A percentile compares a stretch with the other conserved stretches of the same genome.
phyloP scores from a whole-genome alignment of 1,140 invertebrate genomes.

The Neodiprion pinetum region DNA sequence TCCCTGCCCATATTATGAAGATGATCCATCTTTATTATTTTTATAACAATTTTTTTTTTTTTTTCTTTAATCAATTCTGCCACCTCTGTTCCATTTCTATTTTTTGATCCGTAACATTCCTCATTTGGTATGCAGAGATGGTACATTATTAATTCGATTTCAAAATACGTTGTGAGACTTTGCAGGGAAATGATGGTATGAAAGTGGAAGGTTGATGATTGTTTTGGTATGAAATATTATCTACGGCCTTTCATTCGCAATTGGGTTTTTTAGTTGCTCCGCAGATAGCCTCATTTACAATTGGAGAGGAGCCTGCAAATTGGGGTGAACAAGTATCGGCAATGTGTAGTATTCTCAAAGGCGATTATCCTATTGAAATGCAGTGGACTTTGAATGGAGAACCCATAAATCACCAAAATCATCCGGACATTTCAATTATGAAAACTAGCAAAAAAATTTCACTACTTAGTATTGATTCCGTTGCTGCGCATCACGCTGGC shows the following conservation, averaged over 20 bases:
- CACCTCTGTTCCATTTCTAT: not conserved
- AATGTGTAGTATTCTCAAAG: constrained; percentile 67
- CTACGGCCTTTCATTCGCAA: not conserved
- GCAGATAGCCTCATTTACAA: constrained; percentile 68
- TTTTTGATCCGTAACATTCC: not conserved
- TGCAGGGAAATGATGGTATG: too few species aligned
- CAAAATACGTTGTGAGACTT: too few species aligned
- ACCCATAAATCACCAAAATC: constrained; percentile 45
- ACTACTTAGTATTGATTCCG: constrained; percentile 64
- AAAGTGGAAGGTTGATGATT: not conserved
- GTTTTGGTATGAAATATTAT: not conserved
- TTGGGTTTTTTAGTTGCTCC: constrained; percentile 63
- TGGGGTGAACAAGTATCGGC: constrained; percentile 67
- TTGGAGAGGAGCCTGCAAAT: constrained; percentile 66
- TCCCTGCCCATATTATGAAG: not conserved
- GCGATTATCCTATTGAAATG: constrained; percentile 63
- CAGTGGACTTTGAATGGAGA: constrained; percentile 60
- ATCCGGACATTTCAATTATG: constrained; percentile 60
- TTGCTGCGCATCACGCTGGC: constrained; percentile 61
- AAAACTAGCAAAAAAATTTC: constrained; percentile 63
- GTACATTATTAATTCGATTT: not conserved
- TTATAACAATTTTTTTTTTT: not conserved
- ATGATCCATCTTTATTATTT: not conserved
- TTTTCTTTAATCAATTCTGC: not conserved
- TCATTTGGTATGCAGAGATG: not conserved